These are phyloP conservation scores for Fragum whitleyi DNA, from an alignment of 2,888 invertebrate species.

Conservation along the genomic window DNA sequence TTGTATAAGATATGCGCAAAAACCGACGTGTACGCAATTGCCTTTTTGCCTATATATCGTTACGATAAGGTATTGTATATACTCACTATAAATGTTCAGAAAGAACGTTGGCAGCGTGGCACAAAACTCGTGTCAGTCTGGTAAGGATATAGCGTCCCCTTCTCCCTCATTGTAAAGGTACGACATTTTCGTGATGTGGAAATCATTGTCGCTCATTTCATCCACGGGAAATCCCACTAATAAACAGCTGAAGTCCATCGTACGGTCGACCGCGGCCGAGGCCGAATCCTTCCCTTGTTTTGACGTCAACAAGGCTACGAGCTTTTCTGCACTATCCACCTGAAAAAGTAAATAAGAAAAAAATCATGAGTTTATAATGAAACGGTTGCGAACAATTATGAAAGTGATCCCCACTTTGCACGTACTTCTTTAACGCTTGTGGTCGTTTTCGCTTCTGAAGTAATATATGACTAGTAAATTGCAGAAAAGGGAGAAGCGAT, in stretches of 20 bases:
- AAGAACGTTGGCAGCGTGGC: not conserved
- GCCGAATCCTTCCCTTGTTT: conserved; percentile 25
- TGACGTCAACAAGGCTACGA: conserved; percentile 44
- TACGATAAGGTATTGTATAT: no score
- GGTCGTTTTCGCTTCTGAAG: no score
- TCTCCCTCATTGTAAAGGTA: conserved; percentile 52
- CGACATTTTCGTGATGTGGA: conserved; percentile 59
- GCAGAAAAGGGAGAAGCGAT: no score
- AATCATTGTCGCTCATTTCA: conserved; percentile 56
- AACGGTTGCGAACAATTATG: not conserved
- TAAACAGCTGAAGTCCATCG: conserved; percentile 56
- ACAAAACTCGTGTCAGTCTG: conserved; percentile 37
- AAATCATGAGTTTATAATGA: not conserved
- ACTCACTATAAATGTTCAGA: not conserved
- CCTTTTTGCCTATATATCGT: no score
- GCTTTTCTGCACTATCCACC: conserved; percentile 62
- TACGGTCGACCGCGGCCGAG: conserved; percentile 47
- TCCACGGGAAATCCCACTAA: conserved; percentile 58
- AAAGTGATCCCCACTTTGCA: no score
- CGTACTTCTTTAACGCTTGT: no score
- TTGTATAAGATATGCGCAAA: no score
- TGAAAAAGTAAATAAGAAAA: conserved; percentile 26
- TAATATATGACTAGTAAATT: no score
- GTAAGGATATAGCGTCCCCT: conserved; percentile 42
- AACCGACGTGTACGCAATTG: no score